Base-by-base conservation (phyloP, 2,888 invertebrate species). In the Drosophila flavopinicola region DNA sequence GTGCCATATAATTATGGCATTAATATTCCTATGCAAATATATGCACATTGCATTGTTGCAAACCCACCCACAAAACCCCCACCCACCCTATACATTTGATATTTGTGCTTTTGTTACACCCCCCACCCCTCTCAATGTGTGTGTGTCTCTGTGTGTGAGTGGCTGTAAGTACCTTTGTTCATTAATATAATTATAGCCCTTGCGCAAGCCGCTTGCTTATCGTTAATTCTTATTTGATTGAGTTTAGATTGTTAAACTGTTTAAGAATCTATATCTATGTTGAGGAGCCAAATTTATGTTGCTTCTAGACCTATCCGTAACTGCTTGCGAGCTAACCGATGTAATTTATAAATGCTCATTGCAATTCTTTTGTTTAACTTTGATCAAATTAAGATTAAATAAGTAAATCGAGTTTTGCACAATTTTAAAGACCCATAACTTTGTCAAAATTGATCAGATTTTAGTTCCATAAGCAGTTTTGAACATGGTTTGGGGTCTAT, bases 1-100 rank as follows among this genome's bases (percentile, higher is more conserved):
- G 79, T 82, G 79, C 74, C 78, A 79, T 75, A 80, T 80, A 80
- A 80, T 80, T 80, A 83, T 80, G 75, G 79, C 80, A 80, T 80
- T 83, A 83, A 80, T 80, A 78, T 83, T 75, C 65, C 75, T 54
- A 83, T 71, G 83, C 80, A 80, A 80, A 80, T 83, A 75, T 78
- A 78, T 83, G 75, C 60, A 45, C 49, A 58, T 42, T 65, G 78
- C 77, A 73, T 78, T 75, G 73, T 78, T 60, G 13, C 30, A 47
- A 15, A 1, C 4, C 7, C 42, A 6, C 6, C 29, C 2, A 10
- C 6, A 4, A 27, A n/a, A n/a, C n/a, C 10, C 17, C 0, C 2
- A 4, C 5, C 17, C 15, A 17, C 11, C 6, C 4, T 3, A n/a
- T 4, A 42, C 56, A 27, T 33, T 38, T 48, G 17, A 41, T 51